These are phyloP conservation scores for Tylochromis polylepis DNA, from an alignment of 2,113 vertebrate genomes.

Conservation along the genomic window DNA sequence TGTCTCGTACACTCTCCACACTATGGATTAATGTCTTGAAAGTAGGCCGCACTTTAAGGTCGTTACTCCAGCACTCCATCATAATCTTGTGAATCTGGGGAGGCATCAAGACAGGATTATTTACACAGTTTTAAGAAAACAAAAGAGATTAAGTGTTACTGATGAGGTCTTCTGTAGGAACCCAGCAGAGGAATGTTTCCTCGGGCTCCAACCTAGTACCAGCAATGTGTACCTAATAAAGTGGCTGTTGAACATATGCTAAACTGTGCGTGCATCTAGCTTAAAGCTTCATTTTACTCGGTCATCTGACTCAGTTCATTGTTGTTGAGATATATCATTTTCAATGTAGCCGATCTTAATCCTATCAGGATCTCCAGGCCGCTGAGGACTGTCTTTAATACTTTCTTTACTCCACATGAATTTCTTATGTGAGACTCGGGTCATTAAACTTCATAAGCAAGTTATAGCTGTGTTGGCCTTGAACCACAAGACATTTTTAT, in stretches of 20 bases:
- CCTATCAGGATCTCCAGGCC: neutral
- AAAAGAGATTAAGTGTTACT: neutral
- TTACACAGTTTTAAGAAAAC: neutral
- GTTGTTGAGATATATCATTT: neutral
- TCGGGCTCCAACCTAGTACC: neutral
- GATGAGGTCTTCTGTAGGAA: neutral
- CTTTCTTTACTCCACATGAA: neutral
- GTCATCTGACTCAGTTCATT: neutral
- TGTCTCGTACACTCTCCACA: conserved; percentile 82
- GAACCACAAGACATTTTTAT: neutral
- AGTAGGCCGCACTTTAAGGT: conserved; percentile 77
- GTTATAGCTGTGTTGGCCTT: neutral
- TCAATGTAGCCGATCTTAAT: neutral
- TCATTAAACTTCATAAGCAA: neutral
- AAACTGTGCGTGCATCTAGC: neutral
- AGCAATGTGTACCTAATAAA: neutral
- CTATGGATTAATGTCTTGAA: conserved; percentile 81
- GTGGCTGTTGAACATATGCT: neutral
- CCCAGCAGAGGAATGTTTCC: too few species aligned
- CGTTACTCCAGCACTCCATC: conserved; percentile 88
- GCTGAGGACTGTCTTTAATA: neutral
- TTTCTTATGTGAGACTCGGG: neutral
- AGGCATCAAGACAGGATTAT: neutral
- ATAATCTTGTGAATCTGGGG: conserved; percentile 86
- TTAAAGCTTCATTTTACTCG: rapidly evolving